These are phyloP conservation scores for Stigmatopora argus DNA, from an alignment of 2,113 vertebrate species.

Conservation along the genomic window DNA sequence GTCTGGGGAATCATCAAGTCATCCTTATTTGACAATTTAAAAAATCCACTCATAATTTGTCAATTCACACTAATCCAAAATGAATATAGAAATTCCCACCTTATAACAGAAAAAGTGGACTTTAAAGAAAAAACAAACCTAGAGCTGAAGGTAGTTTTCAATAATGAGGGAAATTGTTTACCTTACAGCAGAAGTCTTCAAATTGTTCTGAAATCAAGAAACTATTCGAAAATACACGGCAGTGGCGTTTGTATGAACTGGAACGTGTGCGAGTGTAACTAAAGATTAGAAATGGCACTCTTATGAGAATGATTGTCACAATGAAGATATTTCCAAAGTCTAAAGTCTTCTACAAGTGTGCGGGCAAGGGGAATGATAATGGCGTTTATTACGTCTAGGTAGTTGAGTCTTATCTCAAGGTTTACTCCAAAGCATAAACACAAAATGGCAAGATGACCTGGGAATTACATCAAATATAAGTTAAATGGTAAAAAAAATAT, in stretches of 20 bases:
- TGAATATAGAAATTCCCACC: not conserved
- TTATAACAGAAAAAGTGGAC: not conserved
- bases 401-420: conserved; percentile 50
- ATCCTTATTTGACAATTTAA: not conserved
- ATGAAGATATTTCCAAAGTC: conserved; percentile 27
- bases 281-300: not conserved
- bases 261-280: not conserved
- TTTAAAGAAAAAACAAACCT: not conserved
- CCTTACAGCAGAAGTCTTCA: not conserved
- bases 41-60: not conserved
- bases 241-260: not conserved
- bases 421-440: not conserved
- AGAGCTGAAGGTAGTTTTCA: not conserved
- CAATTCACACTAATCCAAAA: not conserved
- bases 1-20: not conserved
- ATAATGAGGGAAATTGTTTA: not conserved
- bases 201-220: conserved; percentile 21
- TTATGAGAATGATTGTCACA: not conserved
- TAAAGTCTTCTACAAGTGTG: conserved; percentile 27
- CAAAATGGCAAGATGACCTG: not conserved
- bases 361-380: not conserved
- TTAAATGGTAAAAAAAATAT: not conserved
- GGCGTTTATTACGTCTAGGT: conserved; percentile 21
- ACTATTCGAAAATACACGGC: conserved; percentile 7
- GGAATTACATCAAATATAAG: not conserved